Conservation (phyloP, 30 jellyfish, hydroid and myxozoan species). For the Mastigias papua region DNA sequence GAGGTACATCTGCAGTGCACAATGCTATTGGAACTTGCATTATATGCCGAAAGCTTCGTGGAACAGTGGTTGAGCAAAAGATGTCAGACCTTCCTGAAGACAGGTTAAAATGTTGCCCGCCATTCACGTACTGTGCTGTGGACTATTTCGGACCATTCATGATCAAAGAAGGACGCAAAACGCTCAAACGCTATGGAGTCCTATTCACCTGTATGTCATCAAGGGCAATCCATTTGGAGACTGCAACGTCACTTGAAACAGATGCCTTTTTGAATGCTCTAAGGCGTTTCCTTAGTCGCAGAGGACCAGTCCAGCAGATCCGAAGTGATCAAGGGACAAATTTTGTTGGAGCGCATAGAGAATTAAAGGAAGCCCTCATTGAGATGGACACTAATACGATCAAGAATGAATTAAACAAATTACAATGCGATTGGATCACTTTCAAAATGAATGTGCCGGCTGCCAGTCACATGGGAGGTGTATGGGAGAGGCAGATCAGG, state of each 20-base stretch:
- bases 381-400: not conserved
- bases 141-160: not conserved
- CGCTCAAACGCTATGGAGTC: not conserved
- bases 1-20: not conserved
- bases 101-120: not conserved
- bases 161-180: not conserved
- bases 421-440: not conserved
- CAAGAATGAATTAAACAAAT: too few species aligned
- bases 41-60: not conserved
- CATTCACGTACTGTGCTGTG: not conserved
- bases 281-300: not conserved
- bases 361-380: not conserved
- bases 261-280: not conserved
- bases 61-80: not conserved
- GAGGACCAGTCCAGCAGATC: not conserved
- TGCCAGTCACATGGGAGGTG: not conserved
- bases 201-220: not conserved
- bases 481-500: not conserved
- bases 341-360: not conserved
- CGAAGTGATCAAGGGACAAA: not conserved
- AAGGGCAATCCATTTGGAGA: not conserved
- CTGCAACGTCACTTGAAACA: not conserved
- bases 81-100: not conserved
- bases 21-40: not conserved
- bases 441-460: not conserved